Conservation (phyloP, 2,888 invertebrate genomes). For the Drosophila birchii region DNA sequence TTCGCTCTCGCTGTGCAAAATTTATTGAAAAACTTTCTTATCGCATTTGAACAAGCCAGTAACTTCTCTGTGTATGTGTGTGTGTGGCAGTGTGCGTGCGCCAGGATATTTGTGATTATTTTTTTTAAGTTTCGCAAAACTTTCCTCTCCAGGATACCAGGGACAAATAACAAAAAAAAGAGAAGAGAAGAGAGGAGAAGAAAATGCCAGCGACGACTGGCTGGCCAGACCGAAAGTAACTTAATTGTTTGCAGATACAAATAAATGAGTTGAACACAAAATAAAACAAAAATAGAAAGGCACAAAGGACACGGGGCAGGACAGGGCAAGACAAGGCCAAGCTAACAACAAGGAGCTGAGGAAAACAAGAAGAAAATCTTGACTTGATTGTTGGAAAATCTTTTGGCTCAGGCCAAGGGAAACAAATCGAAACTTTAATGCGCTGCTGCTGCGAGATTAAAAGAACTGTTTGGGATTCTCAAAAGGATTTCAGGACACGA, state of each 20-base stretch:
- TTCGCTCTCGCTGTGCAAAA: constrained; percentile 68
- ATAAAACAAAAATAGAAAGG: constrained; percentile 24
- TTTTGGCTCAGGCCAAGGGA: constrained; percentile 30
- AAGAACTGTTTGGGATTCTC: constrained; percentile 38
- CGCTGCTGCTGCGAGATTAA: constrained; percentile 32
- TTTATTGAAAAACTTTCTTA: constrained; percentile 81
- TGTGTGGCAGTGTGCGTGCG: constrained; percentile 30
- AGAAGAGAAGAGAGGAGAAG: constrained; percentile 19
- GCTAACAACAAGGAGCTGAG: constrained; percentile 18
- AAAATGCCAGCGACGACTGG: constrained; percentile 36
- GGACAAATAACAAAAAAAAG: constrained; percentile 5
- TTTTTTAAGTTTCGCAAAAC: constrained; percentile 62
- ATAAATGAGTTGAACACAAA: constrained; percentile 67
- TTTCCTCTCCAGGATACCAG: constrained; percentile 50
- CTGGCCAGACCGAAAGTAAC: constrained; percentile 50
- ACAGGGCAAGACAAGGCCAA: constrained; percentile 30
- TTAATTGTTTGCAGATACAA: constrained; percentile 79
- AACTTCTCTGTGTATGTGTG: constrained; percentile 35
- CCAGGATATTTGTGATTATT: constrained; percentile 65
- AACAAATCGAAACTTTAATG: constrained; percentile 55
- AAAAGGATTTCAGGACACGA: constrained; percentile 44
- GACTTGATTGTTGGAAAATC: constrained; percentile 45
- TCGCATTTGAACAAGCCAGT: constrained; percentile 68
- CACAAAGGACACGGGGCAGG: constrained; percentile 15
- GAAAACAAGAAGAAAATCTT: constrained; percentile 42